phyloP scores from a whole-genome alignment of 2,888 invertebrate species.

The Drosophila gaucha region DNA sequence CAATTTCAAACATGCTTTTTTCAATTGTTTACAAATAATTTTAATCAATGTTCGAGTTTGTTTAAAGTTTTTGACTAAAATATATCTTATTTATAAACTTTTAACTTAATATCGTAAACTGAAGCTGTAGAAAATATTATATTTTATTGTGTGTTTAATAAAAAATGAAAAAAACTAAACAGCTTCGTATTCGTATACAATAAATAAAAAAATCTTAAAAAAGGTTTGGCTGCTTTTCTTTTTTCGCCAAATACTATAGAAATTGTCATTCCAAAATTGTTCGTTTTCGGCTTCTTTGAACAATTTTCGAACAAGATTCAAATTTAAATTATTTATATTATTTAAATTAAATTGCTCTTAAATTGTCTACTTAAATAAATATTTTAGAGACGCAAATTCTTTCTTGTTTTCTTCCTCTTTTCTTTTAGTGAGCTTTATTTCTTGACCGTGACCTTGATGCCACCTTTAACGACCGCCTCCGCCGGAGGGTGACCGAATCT shows the following conservation, averaged over 20 bases:
- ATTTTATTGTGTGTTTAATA: conserved; percentile 15
- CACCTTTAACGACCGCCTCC: conserved; percentile 83
- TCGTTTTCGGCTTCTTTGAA: conserved; percentile 43
- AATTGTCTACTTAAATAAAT: conserved; percentile 34
- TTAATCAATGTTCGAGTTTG: conserved; percentile 36
- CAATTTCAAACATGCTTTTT: conserved; percentile 1
- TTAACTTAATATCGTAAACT: conserved; percentile 16
- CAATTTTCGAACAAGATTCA: conserved; percentile 75
- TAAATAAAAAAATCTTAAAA: conserved; percentile 44
- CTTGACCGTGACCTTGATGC: conserved; percentile 81
- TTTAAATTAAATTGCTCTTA: conserved; percentile 38
- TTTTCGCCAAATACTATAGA: conserved; percentile 41
- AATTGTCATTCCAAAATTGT: conserved; percentile 75
- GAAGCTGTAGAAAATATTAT: conserved; percentile 20
- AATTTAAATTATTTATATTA: conserved; percentile 26
- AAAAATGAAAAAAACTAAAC: conserved; percentile 19
- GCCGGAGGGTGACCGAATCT: conserved; percentile 79
- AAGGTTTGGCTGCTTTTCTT: conserved; percentile 46
- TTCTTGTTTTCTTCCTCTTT: conserved; percentile 10
- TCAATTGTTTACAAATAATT: conserved; percentile 22
- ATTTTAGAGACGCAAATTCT: conserved; percentile 6
- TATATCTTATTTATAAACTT: conserved; percentile 37
- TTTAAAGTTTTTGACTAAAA: conserved; percentile 40
- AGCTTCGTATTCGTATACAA: conserved; percentile 39
- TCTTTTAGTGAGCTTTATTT: conserved; percentile 50